These are phyloP conservation scores for Ahaetulla prasina DNA, from an alignment of 2,113 vertebrate species.

Conservation along the genomic window DNA sequence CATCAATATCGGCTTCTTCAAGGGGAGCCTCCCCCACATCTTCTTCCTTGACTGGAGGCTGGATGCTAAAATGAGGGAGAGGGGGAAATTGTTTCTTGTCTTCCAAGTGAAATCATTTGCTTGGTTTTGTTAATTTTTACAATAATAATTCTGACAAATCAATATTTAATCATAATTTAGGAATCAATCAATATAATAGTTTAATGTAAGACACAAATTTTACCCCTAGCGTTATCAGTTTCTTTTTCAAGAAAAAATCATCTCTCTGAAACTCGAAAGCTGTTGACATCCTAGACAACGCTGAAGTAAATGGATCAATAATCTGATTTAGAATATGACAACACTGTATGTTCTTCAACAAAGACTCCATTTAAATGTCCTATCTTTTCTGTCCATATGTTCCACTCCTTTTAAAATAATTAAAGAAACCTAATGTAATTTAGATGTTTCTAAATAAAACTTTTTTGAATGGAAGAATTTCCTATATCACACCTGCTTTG, in stretches of 20 bases:
- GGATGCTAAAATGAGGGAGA: constrained; percentile 34
- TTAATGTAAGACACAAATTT: not conserved
- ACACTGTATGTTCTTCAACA: not conserved
- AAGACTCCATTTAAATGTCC: not conserved
- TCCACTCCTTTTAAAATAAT: not conserved
- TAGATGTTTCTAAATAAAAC: not conserved
- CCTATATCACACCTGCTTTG: not conserved
- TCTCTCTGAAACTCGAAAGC: not conserved
- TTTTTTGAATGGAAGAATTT: not conserved
- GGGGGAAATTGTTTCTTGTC: not conserved
- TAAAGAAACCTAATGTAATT: not conserved
- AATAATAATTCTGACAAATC: not conserved
- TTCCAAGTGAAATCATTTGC: not conserved
- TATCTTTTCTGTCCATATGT: not conserved
- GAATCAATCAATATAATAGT: not conserved
- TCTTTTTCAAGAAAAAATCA: not conserved
- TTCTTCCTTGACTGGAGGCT: constrained; percentile 49
- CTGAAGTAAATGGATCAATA: not conserved
- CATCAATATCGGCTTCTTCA: constrained; percentile 46
- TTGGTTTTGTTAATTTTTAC: not conserved
- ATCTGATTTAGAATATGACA: not conserved
- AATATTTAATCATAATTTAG: not conserved
- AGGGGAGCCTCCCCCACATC: not conserved
- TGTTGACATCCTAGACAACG: not conserved
- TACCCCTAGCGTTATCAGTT: not conserved